Conservation (phyloP, 2,888 invertebrate species). For the Acronicta psi region DNA sequence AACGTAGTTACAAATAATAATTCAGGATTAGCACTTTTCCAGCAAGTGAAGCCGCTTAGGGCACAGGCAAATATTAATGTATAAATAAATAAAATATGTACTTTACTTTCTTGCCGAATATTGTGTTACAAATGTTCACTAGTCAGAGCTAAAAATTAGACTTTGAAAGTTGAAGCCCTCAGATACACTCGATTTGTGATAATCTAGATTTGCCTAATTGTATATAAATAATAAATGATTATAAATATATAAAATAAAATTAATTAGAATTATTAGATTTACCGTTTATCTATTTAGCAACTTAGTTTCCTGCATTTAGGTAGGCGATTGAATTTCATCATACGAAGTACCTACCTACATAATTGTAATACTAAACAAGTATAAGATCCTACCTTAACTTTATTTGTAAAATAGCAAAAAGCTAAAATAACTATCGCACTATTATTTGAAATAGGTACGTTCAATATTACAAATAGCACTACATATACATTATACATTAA, state of each 20-base stretch:
- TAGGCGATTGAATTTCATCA: conserved; percentile 3
- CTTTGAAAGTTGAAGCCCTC: conserved; percentile 29
- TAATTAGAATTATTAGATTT: conserved; percentile 40
- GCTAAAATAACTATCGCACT: conserved; percentile 1
- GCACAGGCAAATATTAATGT: not conserved
- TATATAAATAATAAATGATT: conserved; percentile 55
- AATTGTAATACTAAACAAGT: conserved; percentile 1
- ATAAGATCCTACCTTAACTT: conserved; percentile 1
- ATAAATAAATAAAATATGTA: not conserved
- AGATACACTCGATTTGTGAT: conserved; percentile 55
- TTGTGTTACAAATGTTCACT: conserved; percentile 42
- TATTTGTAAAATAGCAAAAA: not conserved
- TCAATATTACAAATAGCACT: not conserved
- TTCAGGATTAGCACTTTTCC: not conserved
- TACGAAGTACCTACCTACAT: not conserved
- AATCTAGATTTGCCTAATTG: conserved; percentile 56
- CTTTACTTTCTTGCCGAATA: conserved; percentile 14
- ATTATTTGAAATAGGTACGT: not conserved
- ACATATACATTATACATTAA: not conserved
- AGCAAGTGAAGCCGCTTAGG: conserved; percentile 4
- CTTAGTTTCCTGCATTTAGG: conserved; percentile 18
- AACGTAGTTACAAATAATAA: not conserved
- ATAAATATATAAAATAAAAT: conserved; percentile 41
- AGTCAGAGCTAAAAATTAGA: conserved; percentile 43
- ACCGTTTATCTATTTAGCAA: conserved; percentile 34